Conservation (phyloP, 1,140 invertebrate genomes). For the Leptinotarsa texana region DNA sequence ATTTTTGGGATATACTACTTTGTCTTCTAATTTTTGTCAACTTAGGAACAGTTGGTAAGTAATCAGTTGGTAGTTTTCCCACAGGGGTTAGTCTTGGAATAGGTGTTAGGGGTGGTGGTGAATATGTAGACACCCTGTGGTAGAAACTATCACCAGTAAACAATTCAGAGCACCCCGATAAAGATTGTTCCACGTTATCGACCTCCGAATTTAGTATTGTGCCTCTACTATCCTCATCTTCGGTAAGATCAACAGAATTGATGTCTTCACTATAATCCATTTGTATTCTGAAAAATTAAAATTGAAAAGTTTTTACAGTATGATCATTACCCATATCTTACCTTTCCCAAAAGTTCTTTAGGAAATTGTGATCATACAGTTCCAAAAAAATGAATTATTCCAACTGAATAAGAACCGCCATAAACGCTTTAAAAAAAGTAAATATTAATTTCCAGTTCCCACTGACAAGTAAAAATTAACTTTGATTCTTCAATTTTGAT, state of each 20-base stretch:
- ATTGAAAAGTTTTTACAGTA: no score
- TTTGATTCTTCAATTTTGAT: no score
- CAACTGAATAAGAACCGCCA: no score
- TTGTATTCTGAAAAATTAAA: neutral
- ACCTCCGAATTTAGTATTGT: neutral
- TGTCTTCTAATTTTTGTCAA: neutral
- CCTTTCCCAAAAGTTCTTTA: no score
- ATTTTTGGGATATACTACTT: neutral
- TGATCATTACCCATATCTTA: no score
- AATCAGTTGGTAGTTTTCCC: neutral
- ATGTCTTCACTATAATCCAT: neutral
- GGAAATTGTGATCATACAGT: no score
- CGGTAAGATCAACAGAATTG: slow-evolving; percentile 16
- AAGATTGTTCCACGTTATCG: neutral
- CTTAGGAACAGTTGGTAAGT: neutral
- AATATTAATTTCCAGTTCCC: no score
- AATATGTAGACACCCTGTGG: neutral
- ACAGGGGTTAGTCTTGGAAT: neutral
- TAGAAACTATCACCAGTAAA: neutral
- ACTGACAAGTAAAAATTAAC: no score
- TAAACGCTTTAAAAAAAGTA: no score
- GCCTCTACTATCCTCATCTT: slow-evolving; percentile 19
- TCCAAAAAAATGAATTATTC: no score
- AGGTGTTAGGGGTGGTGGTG: slow-evolving; percentile 8
- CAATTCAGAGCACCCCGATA: neutral